Evolutionary conservation across 2,888 invertebrate species (phyloP).

Genomic region (Aromia moschata): DNA sequence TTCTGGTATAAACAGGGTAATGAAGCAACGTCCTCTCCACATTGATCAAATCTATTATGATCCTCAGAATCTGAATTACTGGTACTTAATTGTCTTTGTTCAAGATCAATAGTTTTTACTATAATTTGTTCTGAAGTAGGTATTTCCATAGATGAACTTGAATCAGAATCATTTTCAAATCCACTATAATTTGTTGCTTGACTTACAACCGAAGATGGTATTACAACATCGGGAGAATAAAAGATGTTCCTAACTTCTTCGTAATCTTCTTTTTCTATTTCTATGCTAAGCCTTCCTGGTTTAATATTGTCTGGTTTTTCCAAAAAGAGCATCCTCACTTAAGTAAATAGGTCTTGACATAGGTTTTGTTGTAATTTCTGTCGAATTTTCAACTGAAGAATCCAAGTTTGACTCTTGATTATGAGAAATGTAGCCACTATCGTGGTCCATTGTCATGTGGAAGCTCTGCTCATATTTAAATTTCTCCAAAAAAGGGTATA

Average conservation of each 20-base stretch:
- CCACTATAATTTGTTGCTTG: constrained; percentile 31
- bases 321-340: constrained; percentile 58
- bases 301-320: constrained; percentile 48
- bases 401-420: constrained; percentile 57
- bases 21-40: not conserved
- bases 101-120: constrained; percentile 2
- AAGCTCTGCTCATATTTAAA: constrained; percentile 10
- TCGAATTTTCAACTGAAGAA: constrained; percentile 38
- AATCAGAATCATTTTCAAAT: constrained; percentile 25
- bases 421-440: constrained; percentile 61
- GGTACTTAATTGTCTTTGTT: not conserved
- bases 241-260: constrained; percentile 40
- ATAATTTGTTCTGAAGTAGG: constrained; percentile 20
- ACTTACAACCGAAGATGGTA: constrained; percentile 28
- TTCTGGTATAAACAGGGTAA: too few species aligned
- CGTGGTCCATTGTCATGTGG: constrained; percentile 53
- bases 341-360: constrained; percentile 50
- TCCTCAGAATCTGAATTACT: too few species aligned
- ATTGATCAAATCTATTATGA: not conserved
- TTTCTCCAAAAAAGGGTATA: constrained; percentile 13
- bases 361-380: constrained; percentile 15
- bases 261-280: constrained; percentile 38
- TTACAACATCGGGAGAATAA: constrained; percentile 42
- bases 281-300: constrained; percentile 25
- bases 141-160: constrained; percentile 27